Conservation (phyloP, 2,888 invertebrate species). For the Agrochola circellaris region DNA sequence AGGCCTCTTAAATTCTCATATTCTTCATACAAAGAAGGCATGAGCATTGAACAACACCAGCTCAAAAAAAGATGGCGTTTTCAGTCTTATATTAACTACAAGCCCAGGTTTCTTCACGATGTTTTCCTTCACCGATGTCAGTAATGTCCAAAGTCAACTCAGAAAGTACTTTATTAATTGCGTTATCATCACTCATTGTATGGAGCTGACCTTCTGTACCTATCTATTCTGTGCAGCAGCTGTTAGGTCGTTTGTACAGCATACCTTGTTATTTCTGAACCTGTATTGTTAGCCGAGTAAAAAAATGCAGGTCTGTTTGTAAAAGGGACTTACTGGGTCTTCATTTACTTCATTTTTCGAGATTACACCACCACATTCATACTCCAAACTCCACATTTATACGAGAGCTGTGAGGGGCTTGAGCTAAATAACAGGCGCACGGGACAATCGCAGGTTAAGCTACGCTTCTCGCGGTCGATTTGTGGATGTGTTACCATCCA, state of each 20-base stretch:
- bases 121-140: not conserved
- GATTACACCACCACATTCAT: too few species aligned
- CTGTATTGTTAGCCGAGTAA: not conserved
- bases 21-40: too few species aligned
- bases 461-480: too few species aligned
- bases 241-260: constrained; percentile 16
- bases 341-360: not conserved
- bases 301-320: not conserved
- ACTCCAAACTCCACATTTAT: not conserved
- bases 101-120: too few species aligned
- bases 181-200: too few species aligned
- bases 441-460: too few species aligned
- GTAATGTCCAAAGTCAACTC: not conserved
- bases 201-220: not conserved
- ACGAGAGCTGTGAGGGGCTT: not conserved
- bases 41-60: too few species aligned
- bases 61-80: too few species aligned
- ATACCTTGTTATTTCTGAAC: constrained; percentile 42
- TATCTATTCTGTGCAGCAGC: not conserved
- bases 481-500: too few species aligned
- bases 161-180: not conserved
- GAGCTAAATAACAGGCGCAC: too few species aligned
- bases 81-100: too few species aligned
- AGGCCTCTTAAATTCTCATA: too few species aligned
- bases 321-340: not conserved